Percentiles rank a stretch among this genome's conserved stretches.
Conservation (phyloP, 2,797 vertebrate genomes). For the Eidolon dupreanum region DNA sequence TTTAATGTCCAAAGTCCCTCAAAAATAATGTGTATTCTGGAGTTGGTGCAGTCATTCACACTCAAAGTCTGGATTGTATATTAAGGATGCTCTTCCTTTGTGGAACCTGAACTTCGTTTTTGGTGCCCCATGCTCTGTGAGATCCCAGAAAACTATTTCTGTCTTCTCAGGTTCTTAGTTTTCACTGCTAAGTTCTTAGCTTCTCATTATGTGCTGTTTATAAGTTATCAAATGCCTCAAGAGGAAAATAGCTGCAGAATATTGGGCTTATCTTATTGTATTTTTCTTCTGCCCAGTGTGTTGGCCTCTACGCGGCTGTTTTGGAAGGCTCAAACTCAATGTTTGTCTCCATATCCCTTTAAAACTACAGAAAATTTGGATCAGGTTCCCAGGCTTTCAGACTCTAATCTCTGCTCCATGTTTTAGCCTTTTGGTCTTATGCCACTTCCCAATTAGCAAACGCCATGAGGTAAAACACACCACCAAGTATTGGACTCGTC, state of each 20-base stretch:
- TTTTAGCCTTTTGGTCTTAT: neutral
- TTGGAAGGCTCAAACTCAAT: neutral
- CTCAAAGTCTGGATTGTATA: neutral
- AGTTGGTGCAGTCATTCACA: neutral
- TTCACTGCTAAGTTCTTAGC: neutral
- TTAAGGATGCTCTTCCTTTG: neutral
- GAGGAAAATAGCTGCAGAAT: neutral
- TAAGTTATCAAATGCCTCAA: neutral
- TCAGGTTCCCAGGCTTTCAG: neutral
- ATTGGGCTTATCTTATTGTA: neutral
- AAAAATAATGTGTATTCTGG: neutral
- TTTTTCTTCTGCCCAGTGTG: neutral
- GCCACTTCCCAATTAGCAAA: neutral
- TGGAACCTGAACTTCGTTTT: neutral
- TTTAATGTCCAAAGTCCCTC: neutral
- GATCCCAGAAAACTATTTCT: neutral
- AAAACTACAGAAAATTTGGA: neutral
- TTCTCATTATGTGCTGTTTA: neutral
- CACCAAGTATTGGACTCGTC: neutral
- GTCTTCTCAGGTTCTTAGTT: neutral
- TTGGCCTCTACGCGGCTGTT: neutral
- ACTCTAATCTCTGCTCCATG: neutral
- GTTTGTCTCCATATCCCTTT: neutral
- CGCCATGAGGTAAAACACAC: neutral
- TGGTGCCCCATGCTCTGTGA: neutral